phyloP scores from a whole-genome alignment of 2,113 vertebrate species.

The Ammodramus savannarum region DNA sequence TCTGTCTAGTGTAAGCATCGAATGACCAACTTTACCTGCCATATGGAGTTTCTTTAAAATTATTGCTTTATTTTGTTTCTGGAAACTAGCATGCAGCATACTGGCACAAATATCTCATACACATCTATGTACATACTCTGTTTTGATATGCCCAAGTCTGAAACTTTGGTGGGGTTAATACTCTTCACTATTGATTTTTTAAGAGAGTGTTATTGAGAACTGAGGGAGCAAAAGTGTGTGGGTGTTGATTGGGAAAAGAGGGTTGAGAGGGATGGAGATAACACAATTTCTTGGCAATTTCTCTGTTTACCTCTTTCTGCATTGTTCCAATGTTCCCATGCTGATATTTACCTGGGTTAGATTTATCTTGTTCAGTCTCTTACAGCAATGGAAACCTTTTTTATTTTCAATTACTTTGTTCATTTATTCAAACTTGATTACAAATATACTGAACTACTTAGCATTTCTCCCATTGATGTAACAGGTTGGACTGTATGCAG shows the following conservation, averaged over 20 bases:
- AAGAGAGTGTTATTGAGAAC: neutral
- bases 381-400: neutral
- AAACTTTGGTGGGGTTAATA: neutral
- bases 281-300: neutral
- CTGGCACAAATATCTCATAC: neutral
- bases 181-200: neutral
- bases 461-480: neutral
- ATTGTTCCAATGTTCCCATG: neutral
- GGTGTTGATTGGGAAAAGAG: neutral
- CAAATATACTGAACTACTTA: neutral
- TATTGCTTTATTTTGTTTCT: neutral
- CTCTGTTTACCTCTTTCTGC: neutral
- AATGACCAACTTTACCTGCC: neutral
- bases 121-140: neutral
- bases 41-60: neutral
- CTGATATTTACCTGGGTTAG: neutral
- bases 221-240: neutral
- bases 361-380: neutral
- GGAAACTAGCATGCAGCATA: neutral
- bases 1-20: neutral
- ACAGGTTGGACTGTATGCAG: neutral
- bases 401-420: neutral
- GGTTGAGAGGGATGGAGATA: neutral
- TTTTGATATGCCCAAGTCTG: neutral
- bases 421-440: neutral